These are phyloP conservation scores for Urocyon cinereoargenteus DNA, from an alignment of 2,797 vertebrate genomes.

Conservation along the genomic window DNA sequence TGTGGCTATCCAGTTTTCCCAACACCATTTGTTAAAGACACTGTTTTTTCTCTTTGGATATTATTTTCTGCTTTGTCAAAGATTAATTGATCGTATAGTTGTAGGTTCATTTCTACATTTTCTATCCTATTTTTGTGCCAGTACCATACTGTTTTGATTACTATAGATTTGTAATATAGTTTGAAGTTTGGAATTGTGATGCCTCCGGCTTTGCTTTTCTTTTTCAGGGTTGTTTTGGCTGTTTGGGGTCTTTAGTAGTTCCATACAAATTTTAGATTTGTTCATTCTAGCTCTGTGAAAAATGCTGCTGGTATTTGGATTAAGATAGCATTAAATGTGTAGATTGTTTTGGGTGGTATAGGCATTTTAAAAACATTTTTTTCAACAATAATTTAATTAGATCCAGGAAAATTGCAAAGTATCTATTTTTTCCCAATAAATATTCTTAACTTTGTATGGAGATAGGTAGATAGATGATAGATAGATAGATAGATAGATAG, in stretches of 20 bases:
- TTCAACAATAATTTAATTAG: not conserved
- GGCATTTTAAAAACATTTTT: not conserved
- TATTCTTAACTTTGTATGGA: not conserved
- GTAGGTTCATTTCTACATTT: not conserved
- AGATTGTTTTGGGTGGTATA: not conserved
- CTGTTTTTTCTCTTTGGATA: not conserved
- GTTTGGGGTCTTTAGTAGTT: not conserved
- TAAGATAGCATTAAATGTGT: not conserved
- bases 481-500: too few species aligned
- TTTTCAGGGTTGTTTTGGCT: not conserved
- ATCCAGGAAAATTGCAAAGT: not conserved
- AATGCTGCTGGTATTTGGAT: not conserved
- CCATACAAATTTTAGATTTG: not conserved
- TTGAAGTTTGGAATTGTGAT: not conserved
- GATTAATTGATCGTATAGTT: not conserved
- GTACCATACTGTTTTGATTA: not conserved
- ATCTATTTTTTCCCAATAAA: not conserved
- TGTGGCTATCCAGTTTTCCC: not conserved
- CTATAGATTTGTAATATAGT: not conserved
- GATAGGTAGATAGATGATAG: too few species aligned
- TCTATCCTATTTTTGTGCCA: not conserved
- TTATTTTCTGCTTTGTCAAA: not conserved
- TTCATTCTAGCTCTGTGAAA: not conserved
- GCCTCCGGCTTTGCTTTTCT: not conserved
- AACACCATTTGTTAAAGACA: not conserved